Evolutionary conservation across 2,888 invertebrate genomes (phyloP), one percentile per base, ranked within the genome.

Genomic region (Lasioglossum oenotherae): DNA sequence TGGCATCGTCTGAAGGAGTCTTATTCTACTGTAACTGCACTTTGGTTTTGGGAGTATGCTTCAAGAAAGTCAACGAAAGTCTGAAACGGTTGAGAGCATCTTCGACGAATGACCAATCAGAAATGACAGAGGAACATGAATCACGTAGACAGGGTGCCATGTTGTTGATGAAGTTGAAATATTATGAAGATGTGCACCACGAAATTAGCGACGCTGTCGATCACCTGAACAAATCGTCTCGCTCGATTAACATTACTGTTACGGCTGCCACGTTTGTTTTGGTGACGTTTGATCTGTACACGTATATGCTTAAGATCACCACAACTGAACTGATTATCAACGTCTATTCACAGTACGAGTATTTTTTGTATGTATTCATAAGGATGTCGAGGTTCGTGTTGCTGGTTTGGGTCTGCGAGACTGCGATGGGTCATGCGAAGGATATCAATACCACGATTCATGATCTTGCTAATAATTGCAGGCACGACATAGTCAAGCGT

Each of bases 301-400:
- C 0, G 4, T 14, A 0, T 14, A 4, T 14, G 60, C 0, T 4
- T 4, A 1, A 0, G 27, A 53, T 23, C 6, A 0, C 2, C 23
- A 2, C 23, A 0, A 2, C 8, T 23, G 49, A 2, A 53, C 23
- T 8, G 49, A 0, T 2, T 23, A 6, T 0, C 6, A 16, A 53
- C 49, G 0, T 53, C 0, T 53, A 6, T 53, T 49, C 19, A 2
- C 49, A 8, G 53, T 53, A 23, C 8, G 53, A 23, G 23, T 23
- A 53, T 8, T 53, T 8, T 8, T 27, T 4, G 4, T 60, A 14
- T 14, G 27, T 23, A 10, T 0, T 60, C 0, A 0, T 27, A 60
- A 60, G 14, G 60, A 14, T 60, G 14, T 4, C 4, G 14, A 14
- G 4, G 1, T 60, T 60, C 27, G 0, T 4, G 4, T 0, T 27